Conservation (phyloP, 2,888 invertebrate genomes). For the Troglohyphantes excavatus region DNA sequence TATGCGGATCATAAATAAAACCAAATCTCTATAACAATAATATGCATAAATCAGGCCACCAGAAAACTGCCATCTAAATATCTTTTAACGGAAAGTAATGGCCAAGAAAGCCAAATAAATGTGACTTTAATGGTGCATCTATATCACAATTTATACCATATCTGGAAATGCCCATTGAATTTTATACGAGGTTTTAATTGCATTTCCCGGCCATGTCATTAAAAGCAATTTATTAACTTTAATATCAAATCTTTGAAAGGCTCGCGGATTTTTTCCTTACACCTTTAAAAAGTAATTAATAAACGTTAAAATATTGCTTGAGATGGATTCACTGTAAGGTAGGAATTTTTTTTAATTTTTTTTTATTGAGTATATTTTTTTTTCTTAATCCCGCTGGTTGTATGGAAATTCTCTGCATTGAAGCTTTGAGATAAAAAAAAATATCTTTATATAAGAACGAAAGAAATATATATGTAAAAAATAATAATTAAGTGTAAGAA, state of each 20-base stretch:
- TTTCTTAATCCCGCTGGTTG: neutral
- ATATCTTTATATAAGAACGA: too few relatives aligned
- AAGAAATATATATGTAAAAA: neutral
- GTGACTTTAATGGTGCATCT: neutral
- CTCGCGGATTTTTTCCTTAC: neutral
- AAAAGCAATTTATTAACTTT: slow-evolving; percentile 39
- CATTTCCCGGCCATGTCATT: neutral
- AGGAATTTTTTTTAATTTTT: neutral
- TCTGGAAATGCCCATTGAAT: neutral
- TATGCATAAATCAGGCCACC: slow-evolving; percentile 6
- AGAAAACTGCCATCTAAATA: neutral
- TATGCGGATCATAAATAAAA: slow-evolving; percentile 19
- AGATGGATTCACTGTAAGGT: neutral
- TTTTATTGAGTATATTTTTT: too few relatives aligned
- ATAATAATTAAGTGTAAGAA: neutral
- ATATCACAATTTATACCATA: neutral
- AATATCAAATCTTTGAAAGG: neutral
- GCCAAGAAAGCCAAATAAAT: neutral
- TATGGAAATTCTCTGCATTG: slow-evolving; percentile 4
- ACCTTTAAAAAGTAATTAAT: slow-evolving; percentile 30
- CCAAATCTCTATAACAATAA: neutral
- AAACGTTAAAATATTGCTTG: slow-evolving; percentile 11
- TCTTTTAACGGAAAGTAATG: neutral
- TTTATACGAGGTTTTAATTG: neutral
- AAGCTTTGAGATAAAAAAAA: neutral